Percentiles rank a stretch among this genome's conserved stretches.
Conservation (phyloP, 2,113 vertebrate species). For the Tychaedon coryphoeus region DNA sequence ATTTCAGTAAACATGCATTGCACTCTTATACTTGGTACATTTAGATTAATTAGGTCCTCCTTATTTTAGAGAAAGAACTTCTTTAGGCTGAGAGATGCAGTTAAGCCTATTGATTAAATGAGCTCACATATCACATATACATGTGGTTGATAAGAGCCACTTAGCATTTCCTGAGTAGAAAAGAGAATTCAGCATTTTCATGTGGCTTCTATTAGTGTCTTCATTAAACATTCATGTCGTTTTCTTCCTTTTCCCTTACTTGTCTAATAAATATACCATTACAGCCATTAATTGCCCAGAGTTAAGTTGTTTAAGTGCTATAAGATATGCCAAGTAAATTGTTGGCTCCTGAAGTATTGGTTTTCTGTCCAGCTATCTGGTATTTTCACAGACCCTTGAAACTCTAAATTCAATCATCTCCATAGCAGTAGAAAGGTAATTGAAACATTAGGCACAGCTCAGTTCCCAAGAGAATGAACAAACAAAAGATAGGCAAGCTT, state of each 20-base stretch:
- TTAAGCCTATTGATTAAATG: constrained; percentile 31
- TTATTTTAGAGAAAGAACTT: background rate
- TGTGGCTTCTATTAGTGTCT: background rate
- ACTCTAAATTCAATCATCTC: constrained; percentile 38
- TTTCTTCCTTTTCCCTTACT: constrained; percentile 37
- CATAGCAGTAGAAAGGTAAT: constrained; percentile 31
- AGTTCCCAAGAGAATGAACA: background rate
- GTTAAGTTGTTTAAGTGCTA: constrained; percentile 53
- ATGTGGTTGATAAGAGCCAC: background rate
- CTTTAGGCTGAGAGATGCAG: background rate
- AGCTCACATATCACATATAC: constrained; percentile 11
- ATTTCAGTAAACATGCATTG: background rate
- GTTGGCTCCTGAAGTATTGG: constrained; percentile 29
- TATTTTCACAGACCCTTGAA: constrained; percentile 17
- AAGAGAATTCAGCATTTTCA: constrained; percentile 19
- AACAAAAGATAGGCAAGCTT: background rate
- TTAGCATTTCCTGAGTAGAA: constrained; percentile 20
- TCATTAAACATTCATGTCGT: constrained; percentile 54
- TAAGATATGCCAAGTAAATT: constrained; percentile 2
- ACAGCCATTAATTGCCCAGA: constrained; percentile 16
- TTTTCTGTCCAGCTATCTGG: constrained; percentile 44
- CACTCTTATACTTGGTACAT: background rate
- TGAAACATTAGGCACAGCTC: constrained; percentile 1
- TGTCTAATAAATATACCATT: constrained; percentile 58
- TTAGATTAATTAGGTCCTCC: background rate